These are phyloP conservation scores for Megamerina dolium DNA, from an alignment of 2,888 invertebrate species.

Conservation along the genomic window DNA sequence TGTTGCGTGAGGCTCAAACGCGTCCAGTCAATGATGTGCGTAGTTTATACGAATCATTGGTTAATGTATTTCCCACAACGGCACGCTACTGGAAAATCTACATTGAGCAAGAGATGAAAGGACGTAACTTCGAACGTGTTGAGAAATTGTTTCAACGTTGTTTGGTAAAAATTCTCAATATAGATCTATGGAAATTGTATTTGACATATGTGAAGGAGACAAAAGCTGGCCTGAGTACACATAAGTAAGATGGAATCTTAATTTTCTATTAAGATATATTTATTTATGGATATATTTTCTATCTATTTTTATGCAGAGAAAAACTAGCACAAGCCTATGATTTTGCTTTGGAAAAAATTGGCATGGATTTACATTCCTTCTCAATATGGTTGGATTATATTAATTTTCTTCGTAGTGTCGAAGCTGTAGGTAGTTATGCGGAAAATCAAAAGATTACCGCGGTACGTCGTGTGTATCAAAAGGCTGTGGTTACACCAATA, in stretches of 20 bases:
- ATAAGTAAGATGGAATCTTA: conserved; percentile 65
- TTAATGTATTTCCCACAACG: conserved; percentile 89
- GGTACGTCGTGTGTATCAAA: conserved; percentile 93
- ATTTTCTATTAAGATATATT: background rate
- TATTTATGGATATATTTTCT: background rate
- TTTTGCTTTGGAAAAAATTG: conserved; percentile 97
- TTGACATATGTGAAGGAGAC: conserved; percentile 97
- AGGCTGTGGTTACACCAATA: conserved; percentile 94
- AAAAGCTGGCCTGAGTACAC: conserved; percentile 84
- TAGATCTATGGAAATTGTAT: conserved; percentile 98
- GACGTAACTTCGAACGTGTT: conserved; percentile 94
- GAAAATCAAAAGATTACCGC: conserved; percentile 99
- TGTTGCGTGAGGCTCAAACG: conserved; percentile 88
- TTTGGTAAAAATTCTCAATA: conserved; percentile 96
- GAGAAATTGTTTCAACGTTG: conserved; percentile 99
- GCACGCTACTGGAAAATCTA: conserved; percentile 99
- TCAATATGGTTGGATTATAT: conserved; percentile 98
- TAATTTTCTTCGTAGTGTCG: conserved; percentile 89
- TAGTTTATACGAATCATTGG: conserved; percentile 88
- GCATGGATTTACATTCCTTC: conserved; percentile 95
- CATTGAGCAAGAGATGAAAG: conserved; percentile 96
- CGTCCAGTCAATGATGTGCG: conserved; percentile 84
- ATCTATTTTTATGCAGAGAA: conserved; percentile 61
- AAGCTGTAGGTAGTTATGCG: conserved; percentile 97
- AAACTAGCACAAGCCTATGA: conserved; percentile 99